These are phyloP conservation scores for Eonycteris spelaea DNA, from an alignment of 2,113 vertebrate genomes.

Conservation along the genomic window DNA sequence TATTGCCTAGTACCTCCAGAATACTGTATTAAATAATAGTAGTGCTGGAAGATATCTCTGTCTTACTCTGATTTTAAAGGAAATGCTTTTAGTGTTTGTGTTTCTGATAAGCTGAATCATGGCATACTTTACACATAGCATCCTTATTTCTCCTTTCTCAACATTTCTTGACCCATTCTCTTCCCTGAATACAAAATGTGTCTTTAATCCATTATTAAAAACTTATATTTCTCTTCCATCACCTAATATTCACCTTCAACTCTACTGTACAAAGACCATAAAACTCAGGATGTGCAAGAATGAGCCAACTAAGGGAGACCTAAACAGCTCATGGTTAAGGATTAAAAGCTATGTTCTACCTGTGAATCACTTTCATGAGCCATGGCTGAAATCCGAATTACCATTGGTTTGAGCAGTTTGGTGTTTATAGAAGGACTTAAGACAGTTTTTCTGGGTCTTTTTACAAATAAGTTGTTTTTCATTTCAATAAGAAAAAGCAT, in stretches of 20 bases:
- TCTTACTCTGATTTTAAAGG: background rate
- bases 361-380: background rate
- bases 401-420: background rate
- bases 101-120: background rate
- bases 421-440: background rate
- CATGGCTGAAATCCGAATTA: background rate
- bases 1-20: background rate
- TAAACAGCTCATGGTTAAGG: background rate
- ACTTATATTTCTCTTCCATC: background rate
- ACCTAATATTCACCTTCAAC: background rate
- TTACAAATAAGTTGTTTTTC: background rate
- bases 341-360: background rate
- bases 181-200: background rate
- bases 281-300: background rate
- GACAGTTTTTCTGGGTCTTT: background rate
- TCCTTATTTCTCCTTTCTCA: background rate
- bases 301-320: background rate
- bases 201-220: background rate
- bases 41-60: background rate
- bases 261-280: background rate
- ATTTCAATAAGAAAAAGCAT: background rate
- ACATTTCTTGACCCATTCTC: background rate
- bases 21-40: background rate
- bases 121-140: background rate
- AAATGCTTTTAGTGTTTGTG: background rate